Percentiles rank a stretch among this genome's conserved stretches.
Evolutionary conservation across 2,797 vertebrate genomes (phyloP).

Genomic region (Argya squamiceps): DNA sequence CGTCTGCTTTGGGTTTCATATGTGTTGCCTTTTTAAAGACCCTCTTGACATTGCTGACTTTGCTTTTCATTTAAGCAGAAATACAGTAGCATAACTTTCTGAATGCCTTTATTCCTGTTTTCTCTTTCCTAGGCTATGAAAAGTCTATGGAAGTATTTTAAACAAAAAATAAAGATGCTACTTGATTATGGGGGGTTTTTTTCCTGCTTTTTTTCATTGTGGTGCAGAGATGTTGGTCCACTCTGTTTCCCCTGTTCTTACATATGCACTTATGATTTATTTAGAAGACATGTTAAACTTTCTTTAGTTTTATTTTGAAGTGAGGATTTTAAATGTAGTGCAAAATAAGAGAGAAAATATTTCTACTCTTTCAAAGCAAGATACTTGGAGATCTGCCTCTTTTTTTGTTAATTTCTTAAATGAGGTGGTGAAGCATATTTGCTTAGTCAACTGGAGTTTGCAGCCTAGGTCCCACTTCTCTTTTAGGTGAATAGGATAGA

Average conservation of each 20-base stretch:
- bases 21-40: constrained; percentile 18
- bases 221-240: not conserved
- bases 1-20: constrained; percentile 47
- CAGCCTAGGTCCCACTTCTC: constrained; percentile 34
- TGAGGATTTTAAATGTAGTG: not conserved
- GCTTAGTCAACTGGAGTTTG: constrained; percentile 31
- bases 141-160: not conserved
- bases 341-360: not conserved
- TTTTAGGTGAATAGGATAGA: not conserved
- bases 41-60: constrained; percentile 48
- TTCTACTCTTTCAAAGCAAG: not conserved
- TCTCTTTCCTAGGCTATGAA: not conserved
- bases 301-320: not conserved
- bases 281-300: constrained; percentile 12
- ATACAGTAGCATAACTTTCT: constrained; percentile 21
- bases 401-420: not conserved
- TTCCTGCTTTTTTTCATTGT: not conserved
- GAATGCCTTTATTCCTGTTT: not conserved
- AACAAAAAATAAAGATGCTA: not conserved
- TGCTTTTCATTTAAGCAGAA: constrained; percentile 41
- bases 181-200: not conserved
- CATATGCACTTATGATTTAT: constrained; percentile 20
- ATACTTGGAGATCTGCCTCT: not conserved
- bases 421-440: not conserved
- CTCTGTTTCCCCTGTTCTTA: not conserved